Conservation (phyloP, 2,797 vertebrate genomes). For the Lepidocolaptes lacrymiger region DNA sequence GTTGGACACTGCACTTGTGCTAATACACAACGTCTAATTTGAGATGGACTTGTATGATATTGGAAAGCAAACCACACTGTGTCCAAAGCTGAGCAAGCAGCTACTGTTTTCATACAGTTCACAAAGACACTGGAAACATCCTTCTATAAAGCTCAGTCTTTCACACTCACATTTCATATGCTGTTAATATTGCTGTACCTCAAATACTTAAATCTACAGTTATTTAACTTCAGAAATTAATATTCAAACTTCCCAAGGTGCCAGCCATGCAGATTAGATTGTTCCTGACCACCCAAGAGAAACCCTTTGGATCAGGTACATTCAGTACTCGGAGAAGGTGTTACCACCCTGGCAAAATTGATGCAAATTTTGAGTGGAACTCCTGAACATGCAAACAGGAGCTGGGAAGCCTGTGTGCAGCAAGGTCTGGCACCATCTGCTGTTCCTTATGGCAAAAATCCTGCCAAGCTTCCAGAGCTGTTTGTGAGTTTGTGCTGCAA, state of each 20-base stretch:
- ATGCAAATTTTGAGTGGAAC: not conserved
- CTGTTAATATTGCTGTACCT: not conserved
- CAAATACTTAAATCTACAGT: not conserved
- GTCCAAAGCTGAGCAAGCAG: constrained; percentile 16
- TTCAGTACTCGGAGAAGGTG: not conserved
- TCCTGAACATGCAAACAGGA: not conserved
- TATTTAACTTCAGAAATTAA: not conserved
- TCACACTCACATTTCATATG: not conserved
- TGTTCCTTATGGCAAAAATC: constrained; percentile 50
- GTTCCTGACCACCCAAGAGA: not conserved
- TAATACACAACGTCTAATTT: not conserved
- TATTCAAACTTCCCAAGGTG: not conserved
- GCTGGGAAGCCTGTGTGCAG: not conserved
- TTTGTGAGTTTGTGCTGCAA: not conserved
- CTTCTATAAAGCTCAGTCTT: not conserved
- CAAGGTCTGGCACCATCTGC: constrained; percentile 69
- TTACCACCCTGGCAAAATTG: not conserved
- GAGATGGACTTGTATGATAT: not conserved
- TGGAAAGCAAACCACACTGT: constrained; percentile 10
- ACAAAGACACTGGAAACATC: not conserved
- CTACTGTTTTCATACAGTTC: not conserved
- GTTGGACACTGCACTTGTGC: not conserved
- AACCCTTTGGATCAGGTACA: not conserved
- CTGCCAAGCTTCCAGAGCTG: not conserved
- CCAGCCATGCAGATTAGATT: not conserved